These are phyloP conservation scores for Battus philenor DNA, from an alignment of 1,140 invertebrate species.

Conservation along the genomic window DNA sequence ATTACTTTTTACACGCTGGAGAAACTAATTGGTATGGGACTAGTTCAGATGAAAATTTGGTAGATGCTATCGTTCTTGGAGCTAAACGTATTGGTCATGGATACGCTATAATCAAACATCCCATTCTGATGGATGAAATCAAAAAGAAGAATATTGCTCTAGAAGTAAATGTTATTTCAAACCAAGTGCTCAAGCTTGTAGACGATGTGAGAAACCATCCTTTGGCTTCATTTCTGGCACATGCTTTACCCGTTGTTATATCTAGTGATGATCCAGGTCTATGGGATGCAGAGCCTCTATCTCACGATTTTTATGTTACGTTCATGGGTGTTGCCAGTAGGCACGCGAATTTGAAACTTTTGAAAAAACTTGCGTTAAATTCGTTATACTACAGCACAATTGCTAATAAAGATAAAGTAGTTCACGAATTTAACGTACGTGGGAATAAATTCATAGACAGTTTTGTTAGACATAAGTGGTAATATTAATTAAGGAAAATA, in stretches of 20 bases:
- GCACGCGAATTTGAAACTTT: conserved; percentile 81
- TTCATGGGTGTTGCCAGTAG: conserved; percentile 87
- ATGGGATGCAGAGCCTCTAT: conserved; percentile 84
- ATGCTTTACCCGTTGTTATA: conserved; percentile 77
- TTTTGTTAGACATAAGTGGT: conserved; percentile 31
- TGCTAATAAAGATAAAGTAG: conserved; percentile 50
- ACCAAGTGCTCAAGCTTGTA: conserved; percentile 86
- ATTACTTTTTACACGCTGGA: conserved; percentile 88
- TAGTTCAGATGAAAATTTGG: conserved; percentile 82
- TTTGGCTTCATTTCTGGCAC: conserved; percentile 80
- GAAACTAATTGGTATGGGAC: conserved; percentile 87
- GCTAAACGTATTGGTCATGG: conserved; percentile 82
- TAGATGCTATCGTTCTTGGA: conserved; percentile 88
- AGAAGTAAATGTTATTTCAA: conserved; percentile 89
- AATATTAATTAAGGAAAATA: background rate
- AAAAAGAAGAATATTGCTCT: conserved; percentile 82
- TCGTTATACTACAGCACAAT: conserved; percentile 81
- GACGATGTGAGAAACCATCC: conserved; percentile 90
- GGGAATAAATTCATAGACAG: conserved; percentile 57
- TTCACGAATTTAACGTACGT: conserved; percentile 54
- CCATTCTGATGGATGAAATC: conserved; percentile 78
- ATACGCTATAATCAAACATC: conserved; percentile 85
- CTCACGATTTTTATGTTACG: conserved; percentile 88
- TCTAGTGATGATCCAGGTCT: conserved; percentile 86
- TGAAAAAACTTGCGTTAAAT: conserved; percentile 89